Percentiles rank a stretch among this genome's conserved stretches.
Evolutionary conservation across 2,888 invertebrate genomes (phyloP).

Genomic region (Pollenia griseotomentosa): DNA sequence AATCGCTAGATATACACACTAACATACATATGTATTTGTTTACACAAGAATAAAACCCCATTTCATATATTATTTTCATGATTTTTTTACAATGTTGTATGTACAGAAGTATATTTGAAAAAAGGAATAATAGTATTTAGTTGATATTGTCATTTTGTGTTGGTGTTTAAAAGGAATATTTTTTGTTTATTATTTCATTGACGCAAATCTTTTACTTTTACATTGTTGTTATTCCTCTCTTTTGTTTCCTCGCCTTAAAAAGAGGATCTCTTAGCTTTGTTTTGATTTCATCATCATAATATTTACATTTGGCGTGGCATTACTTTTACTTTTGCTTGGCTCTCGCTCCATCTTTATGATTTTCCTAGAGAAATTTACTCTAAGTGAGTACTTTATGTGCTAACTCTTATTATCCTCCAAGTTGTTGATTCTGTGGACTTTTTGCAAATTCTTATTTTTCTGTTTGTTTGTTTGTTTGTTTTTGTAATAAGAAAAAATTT

Average conservation of each 20-base stretch:
- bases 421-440: slow-evolving; percentile 30
- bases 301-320: slow-evolving; percentile 40
- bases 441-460: neutral
- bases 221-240: neutral
- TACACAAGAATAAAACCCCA: too few species aligned
- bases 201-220: slow-evolving; percentile 10
- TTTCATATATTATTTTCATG: too few species aligned
- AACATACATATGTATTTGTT: neutral
- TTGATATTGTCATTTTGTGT: neutral
- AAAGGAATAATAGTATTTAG: too few species aligned
- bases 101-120: too few species aligned
- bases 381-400: too few species aligned
- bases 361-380: neutral
- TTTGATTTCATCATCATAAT: slow-evolving; percentile 37
- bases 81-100: too few species aligned
- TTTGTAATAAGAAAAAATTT: neutral
- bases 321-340: neutral
- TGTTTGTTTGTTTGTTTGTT: neutral
- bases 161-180: neutral
- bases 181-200: slow-evolving; percentile 7
- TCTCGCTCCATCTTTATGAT: neutral
- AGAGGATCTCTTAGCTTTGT: neutral
- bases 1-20: neutral
- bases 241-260: neutral
- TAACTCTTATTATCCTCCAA: neutral